Conservation (phyloP, 2,797 vertebrate genomes). For the Lophius americanus region DNA sequence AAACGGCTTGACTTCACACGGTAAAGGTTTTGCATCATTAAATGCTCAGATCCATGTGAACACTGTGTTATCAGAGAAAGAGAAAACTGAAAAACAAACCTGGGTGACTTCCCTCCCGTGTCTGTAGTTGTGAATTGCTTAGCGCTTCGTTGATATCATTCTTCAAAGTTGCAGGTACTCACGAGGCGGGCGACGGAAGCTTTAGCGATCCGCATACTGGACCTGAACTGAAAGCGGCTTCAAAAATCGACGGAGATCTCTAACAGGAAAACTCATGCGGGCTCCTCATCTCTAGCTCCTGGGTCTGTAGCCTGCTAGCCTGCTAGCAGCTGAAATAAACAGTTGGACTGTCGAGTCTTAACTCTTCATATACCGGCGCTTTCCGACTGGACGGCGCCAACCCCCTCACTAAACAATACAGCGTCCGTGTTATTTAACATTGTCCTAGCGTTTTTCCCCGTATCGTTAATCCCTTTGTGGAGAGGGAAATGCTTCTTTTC, state of each 20-base stretch:
- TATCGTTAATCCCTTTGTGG: slow-evolving; percentile 37
- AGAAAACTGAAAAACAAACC: slow-evolving; percentile 73
- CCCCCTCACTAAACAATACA: slow-evolving; percentile 49
- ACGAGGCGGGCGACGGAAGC: slow-evolving; percentile 21
- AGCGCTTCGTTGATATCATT: slow-evolving; percentile 65
- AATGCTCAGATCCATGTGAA: neutral
- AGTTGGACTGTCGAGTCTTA: slow-evolving; percentile 76
- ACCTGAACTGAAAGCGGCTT: slow-evolving; percentile 18
- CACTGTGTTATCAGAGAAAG: slow-evolving; percentile 4
- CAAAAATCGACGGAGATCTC: slow-evolving; percentile 49
- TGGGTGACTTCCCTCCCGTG: slow-evolving; percentile 67
- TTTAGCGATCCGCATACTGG: slow-evolving; percentile 25
- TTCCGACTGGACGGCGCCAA: slow-evolving; percentile 51
- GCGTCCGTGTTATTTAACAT: slow-evolving; percentile 15
- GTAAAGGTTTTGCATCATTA: neutral
- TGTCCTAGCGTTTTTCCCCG: slow-evolving; percentile 48
- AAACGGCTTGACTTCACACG: neutral
- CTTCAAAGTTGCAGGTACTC: slow-evolving; percentile 70
- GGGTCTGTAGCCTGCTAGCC: slow-evolving; percentile 78
- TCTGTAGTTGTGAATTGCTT: slow-evolving; percentile 40
- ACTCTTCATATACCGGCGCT: slow-evolving; percentile 73
- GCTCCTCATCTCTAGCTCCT: slow-evolving; percentile 64
- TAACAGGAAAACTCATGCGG: slow-evolving; percentile 62
- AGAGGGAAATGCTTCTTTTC: slow-evolving; percentile 33
- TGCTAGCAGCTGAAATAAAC: slow-evolving; percentile 81